phyloP scores from a whole-genome alignment of 2,888 invertebrate genomes.

The Hyppa rectilinea region DNA sequence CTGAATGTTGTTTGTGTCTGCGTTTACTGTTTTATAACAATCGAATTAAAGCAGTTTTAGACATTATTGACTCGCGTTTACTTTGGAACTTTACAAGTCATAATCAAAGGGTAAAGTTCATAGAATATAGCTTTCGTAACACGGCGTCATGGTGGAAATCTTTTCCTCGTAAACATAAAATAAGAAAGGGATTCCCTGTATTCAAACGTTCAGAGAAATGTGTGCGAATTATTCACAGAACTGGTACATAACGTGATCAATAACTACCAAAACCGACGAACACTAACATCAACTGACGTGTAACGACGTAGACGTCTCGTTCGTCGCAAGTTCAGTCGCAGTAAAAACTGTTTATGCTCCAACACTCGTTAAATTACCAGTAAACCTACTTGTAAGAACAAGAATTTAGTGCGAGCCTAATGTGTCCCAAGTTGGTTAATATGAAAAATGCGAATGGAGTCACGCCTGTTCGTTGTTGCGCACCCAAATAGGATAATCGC shows the following conservation, averaged over 20 bases:
- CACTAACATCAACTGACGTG: constrained; percentile 45
- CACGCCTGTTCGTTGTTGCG: constrained; percentile 84
- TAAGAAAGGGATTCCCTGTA: constrained; percentile 21
- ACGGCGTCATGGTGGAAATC: constrained; percentile 11
- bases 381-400: constrained; percentile 62
- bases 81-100: constrained; percentile 7
- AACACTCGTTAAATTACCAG: constrained; percentile 59
- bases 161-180: constrained; percentile 15
- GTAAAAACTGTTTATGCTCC: constrained; percentile 59
- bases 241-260: constrained; percentile 47
- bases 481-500: constrained; percentile 87
- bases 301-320: constrained; percentile 33
- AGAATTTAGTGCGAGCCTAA: constrained; percentile 64
- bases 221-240: constrained; percentile 44
- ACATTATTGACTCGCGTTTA: constrained; percentile 19
- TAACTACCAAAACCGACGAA: constrained; percentile 45
- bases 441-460: constrained; percentile 81
- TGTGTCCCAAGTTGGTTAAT: constrained; percentile 77
- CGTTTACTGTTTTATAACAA: constrained; percentile 49
- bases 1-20: constrained; percentile 56
- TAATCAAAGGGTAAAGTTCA: constrained; percentile 27
- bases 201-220: constrained; percentile 32
- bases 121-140: constrained; percentile 17
- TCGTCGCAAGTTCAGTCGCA: constrained; percentile 54
- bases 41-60: constrained; percentile 46